Base-by-base conservation (phyloP, 2,888 invertebrate genomes). In the Lepidochrysops patricia region DNA sequence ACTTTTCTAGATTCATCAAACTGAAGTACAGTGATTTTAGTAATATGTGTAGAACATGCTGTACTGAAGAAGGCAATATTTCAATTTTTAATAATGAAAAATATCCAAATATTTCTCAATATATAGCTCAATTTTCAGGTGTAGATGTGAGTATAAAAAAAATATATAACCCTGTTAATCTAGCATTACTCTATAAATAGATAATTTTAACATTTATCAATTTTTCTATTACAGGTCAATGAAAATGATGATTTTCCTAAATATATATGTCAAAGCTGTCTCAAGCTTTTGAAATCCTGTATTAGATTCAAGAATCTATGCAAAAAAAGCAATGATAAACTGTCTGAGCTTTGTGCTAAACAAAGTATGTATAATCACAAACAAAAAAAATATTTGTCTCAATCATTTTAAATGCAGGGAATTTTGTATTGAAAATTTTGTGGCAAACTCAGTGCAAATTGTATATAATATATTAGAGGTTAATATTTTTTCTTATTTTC, bases 251-350 rank as follows among this genome's bases (percentile, higher is more conserved):
- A 74, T 49, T 72, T 79, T 61, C 74, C 84, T 19, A 79, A 82
- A 62, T 68, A 76, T 52, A 82, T 88, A 72, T 88, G 88, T 66
- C 76, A 84, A 67, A 77, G 69, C 60, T 88, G 88, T 65, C 65
- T 85, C 43, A 76, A 83, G 63, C 72, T 88, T 12, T 71, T 88
- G 25, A 83, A 86, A 73, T 82, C 86, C 50, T 87, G 86, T 63
- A 83, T 87, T 34, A 75, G 75, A 71, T 88, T 88, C 58, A 74
- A 84, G 63, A 81, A 86, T 61, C 73, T 87, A 74, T 88, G 87
- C 63, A 84, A 80, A 64, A 76, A 67, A 58, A 86, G 69, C 58
- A 79, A 84, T 58, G 74, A 79, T 57, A 68, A 66, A 27, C 63
- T 84, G 5, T 64, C 73, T 62, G 76, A 80, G 65, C 43, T 76